These are phyloP conservation scores for Lethrus apterus DNA, from an alignment of 1,140 invertebrate genomes.

Conservation along the genomic window DNA sequence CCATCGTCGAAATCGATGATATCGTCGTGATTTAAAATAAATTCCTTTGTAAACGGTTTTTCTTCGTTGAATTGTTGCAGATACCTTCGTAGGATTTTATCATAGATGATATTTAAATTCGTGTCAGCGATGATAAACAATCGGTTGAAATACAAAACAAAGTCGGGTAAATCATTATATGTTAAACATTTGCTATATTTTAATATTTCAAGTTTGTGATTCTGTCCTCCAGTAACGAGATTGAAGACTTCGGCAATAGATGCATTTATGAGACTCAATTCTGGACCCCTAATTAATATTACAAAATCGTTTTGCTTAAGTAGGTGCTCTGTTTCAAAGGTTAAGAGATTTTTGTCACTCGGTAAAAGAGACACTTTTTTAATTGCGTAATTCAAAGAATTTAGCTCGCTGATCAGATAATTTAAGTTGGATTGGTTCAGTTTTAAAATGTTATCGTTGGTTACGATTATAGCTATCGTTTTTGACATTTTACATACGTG, in stretches of 20 bases:
- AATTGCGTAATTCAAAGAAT: not conserved
- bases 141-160: slow-evolving; percentile 5
- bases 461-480: not conserved
- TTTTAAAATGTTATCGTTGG: not conserved
- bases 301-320: slow-evolving; percentile 10
- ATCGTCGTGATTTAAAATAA: not conserved
- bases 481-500: too few relatives aligned
- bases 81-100: slow-evolving; percentile 9
- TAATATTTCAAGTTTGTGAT: too few relatives aligned
- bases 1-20: too few relatives aligned
- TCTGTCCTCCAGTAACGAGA: too few relatives aligned
- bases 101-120: slow-evolving; percentile 5
- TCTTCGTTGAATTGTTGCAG: slow-evolving; percentile 6
- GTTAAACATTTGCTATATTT: too few relatives aligned
- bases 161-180: too few relatives aligned
- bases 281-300: slow-evolving; percentile 3
- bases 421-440: not conserved
- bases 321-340: slow-evolving; percentile 2
- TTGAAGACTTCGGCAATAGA: too few relatives aligned
- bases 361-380: slow-evolving; percentile 2
- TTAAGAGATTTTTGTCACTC: not conserved
- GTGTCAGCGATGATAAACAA: slow-evolving; percentile 5
- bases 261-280: too few relatives aligned
- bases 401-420: not conserved
- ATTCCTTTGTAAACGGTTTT: not conserved